Conservation (phyloP, 2,888 invertebrate genomes). For the Lepidochitona cinerea region DNA sequence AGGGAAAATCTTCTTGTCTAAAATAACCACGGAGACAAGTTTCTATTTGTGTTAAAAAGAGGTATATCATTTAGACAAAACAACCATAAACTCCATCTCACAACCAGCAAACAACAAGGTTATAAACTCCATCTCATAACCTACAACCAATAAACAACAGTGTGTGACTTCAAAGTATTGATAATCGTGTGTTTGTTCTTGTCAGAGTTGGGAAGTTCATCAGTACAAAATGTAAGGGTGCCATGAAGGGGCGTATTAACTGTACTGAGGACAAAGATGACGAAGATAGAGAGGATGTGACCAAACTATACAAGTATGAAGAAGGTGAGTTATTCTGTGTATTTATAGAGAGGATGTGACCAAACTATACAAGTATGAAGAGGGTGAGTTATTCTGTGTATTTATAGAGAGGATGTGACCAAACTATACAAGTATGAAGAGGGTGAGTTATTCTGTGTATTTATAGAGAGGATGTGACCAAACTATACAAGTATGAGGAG, state of each 20-base stretch:
- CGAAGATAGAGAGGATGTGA: constrained; percentile 82
- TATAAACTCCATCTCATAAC: no score
- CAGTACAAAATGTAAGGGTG: constrained; percentile 35
- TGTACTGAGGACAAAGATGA: neutral
- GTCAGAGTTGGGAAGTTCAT: constrained; percentile 25
- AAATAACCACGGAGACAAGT: no score
- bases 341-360: constrained; percentile 88
- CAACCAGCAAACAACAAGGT: no score
- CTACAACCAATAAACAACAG: no score
- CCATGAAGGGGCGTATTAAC: neutral
- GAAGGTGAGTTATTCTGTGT: constrained; percentile 82
- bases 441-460: no score
- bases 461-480: constrained; percentile 86
- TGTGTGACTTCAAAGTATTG: no score
- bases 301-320: constrained; percentile 84
- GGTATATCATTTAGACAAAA: no score
- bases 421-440: constrained; percentile 87
- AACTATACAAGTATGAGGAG: constrained; percentile 87
- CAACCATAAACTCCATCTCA: no score
- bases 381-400: no score
- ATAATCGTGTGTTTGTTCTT: no score
- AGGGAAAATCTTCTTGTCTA: no score
- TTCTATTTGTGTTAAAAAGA: no score
- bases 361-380: constrained; percentile 84
- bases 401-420: constrained; percentile 87